A percentile compares a stretch with the other conserved stretches of the same genome.
Conservation (phyloP, 2,797 vertebrate genomes). For the Phrynocephalus vlangalii region DNA sequence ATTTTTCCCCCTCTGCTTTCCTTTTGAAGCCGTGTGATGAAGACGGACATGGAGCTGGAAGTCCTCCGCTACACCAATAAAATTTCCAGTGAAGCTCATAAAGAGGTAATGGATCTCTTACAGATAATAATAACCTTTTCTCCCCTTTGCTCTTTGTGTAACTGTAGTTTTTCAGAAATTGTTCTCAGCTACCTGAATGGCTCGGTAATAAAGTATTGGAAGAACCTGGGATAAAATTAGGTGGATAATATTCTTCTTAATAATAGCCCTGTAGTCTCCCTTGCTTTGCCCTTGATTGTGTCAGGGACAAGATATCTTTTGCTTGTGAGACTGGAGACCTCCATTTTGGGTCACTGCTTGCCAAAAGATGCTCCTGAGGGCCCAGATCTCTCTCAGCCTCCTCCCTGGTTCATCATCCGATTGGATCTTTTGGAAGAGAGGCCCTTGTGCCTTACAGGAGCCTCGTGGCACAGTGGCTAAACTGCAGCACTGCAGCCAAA, state of each 20-base stretch:
- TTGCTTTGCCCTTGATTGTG: slow-evolving; percentile 65
- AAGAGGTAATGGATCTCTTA: slow-evolving; percentile 85
- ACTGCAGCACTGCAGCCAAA: too few relatives aligned
- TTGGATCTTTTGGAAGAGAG: neutral
- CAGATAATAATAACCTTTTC: slow-evolving; percentile 62
- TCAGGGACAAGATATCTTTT: slow-evolving; percentile 45
- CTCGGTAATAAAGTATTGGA: slow-evolving; percentile 70
- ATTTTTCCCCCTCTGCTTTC: slow-evolving; percentile 47
- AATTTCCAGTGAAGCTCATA: slow-evolving; percentile 96
- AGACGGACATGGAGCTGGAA: slow-evolving; percentile 98
- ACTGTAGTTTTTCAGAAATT: slow-evolving; percentile 58
- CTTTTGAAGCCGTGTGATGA: slow-evolving; percentile 87
- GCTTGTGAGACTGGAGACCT: neutral
- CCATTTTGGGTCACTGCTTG: neutral
- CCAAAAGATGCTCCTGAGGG: too few relatives aligned
- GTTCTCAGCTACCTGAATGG: slow-evolving; percentile 64
- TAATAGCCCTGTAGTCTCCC: slow-evolving; percentile 57
- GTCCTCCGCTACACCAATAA: slow-evolving; percentile 95
- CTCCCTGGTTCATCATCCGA: neutral
- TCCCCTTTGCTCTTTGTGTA: slow-evolving; percentile 61
- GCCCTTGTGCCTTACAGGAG: too few relatives aligned
- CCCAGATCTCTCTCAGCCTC: neutral
- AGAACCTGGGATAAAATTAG: slow-evolving; percentile 58
- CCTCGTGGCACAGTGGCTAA: too few relatives aligned
- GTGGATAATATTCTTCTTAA: slow-evolving; percentile 63